phyloP scores from a whole-genome alignment of 1,140 invertebrate genomes.

The Drosophila quadrilineata region DNA sequence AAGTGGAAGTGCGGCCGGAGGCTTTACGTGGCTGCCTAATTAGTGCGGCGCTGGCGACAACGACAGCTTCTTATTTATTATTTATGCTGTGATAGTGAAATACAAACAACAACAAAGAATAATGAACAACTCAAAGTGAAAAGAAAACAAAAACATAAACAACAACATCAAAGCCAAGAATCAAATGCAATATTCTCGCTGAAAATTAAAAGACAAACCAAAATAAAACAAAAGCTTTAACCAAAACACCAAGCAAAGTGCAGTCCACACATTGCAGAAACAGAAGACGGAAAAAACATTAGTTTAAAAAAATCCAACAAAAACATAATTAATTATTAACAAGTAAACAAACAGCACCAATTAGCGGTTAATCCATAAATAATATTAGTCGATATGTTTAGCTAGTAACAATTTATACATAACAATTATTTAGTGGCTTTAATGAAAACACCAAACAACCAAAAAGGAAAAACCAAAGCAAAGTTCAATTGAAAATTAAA shows the following conservation, averaged over 20 bases:
- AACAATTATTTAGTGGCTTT: constrained; percentile 69
- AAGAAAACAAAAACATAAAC: constrained; percentile 26
- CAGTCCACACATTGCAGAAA: constrained; percentile 18
- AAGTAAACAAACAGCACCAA: constrained; percentile 65
- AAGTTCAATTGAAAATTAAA: constrained; percentile 58
- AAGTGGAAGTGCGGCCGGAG: constrained; percentile 25
- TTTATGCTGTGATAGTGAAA: constrained; percentile 76
- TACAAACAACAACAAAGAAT: constrained; percentile 52
- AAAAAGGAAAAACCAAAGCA: constrained; percentile 55
- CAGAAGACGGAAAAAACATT: constrained; percentile 13
- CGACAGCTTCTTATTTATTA: constrained; percentile 61
- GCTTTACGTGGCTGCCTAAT: constrained; percentile 60
- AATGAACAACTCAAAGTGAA: no score
- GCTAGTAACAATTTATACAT: constrained; percentile 65
- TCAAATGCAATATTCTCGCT: constrained; percentile 67
- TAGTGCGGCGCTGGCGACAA: constrained; percentile 34
- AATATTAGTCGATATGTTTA: constrained; percentile 69
- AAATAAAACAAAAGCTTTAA: constrained; percentile 42
- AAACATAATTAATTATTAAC: background rate
- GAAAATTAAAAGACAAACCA: constrained; percentile 17
- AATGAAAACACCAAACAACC: constrained; percentile 68
- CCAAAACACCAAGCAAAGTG: constrained; percentile 57
- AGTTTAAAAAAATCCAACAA: background rate
- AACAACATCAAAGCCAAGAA: constrained; percentile 42
- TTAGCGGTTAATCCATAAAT: constrained; percentile 61